Conservation (phyloP, 2,797 vertebrate genomes). For the Phyllotis vaccarum region DNA sequence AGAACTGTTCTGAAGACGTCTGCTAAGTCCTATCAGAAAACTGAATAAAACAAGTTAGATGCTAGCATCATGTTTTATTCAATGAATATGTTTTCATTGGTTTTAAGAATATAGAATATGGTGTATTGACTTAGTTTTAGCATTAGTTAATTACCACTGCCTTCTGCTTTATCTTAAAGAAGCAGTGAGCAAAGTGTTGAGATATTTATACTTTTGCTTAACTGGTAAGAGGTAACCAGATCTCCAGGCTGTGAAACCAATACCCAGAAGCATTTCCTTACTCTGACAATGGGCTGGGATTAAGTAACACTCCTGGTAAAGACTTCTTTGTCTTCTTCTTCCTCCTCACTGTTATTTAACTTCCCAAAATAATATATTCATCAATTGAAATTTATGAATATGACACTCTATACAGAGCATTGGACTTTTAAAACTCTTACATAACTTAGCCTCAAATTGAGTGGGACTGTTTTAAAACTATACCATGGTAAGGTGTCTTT, state of each 20-base stretch:
- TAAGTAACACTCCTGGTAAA: constrained; percentile 27
- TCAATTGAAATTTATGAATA: constrained; percentile 3
- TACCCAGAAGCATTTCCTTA: background rate
- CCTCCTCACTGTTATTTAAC: background rate
- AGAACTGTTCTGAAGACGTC: constrained; percentile 14
- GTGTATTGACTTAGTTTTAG: constrained; percentile 12
- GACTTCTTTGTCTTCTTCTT: constrained; percentile 54
- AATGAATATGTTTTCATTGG: constrained; percentile 6
- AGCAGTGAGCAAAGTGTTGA: constrained; percentile 36
- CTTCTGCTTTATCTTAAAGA: constrained; percentile 53
- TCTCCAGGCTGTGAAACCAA: constrained; percentile 16
- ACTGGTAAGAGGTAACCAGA: constrained; percentile 20
- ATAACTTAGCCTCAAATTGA: constrained; percentile 14
- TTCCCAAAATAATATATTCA: constrained; percentile 45
- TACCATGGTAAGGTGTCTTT: constrained; percentile 2
- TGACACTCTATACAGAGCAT: background rate
- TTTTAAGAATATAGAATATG: constrained; percentile 19
- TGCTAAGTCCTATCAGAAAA: constrained; percentile 63
- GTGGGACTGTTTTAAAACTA: background rate
- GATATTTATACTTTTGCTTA: background rate
- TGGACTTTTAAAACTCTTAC: background rate
- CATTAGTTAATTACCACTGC: constrained; percentile 9
- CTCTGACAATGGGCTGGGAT: background rate
- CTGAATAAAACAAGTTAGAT: background rate
- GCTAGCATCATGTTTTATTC: constrained; percentile 1